Conservation (phyloP, 2,888 invertebrate genomes). For the Prosopocoilus inquinatus region DNA sequence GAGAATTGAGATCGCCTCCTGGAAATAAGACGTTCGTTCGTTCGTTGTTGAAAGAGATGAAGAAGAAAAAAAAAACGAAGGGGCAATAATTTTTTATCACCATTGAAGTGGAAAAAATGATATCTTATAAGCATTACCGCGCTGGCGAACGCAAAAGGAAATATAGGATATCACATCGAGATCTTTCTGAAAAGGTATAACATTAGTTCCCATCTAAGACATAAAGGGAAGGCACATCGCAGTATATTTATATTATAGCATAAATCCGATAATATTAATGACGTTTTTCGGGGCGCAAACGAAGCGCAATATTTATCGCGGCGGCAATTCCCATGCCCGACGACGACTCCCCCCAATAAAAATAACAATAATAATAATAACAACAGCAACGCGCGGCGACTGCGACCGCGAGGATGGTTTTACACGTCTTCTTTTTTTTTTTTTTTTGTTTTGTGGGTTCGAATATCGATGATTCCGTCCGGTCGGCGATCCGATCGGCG, state of each 20-base stretch:
- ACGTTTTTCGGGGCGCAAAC: background rate
- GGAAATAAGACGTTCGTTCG: too few relatives aligned
- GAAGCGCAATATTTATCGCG: too few relatives aligned
- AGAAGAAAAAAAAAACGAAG: background rate
- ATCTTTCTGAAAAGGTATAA: constrained; percentile 25
- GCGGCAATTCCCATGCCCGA: too few relatives aligned
- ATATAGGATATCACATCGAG: constrained; percentile 28
- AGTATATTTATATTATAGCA: constrained; percentile 40
- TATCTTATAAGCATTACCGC: background rate
- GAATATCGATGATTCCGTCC: background rate
- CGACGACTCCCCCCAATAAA: too few relatives aligned
- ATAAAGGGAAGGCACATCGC: constrained; percentile 33
- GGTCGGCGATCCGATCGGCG: background rate
- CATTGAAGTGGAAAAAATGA: constrained; percentile 2
- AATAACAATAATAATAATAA: too few relatives aligned
- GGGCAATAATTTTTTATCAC: constrained; percentile 4
- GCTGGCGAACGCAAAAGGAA: constrained; percentile 11
- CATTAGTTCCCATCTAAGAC: constrained; percentile 33
- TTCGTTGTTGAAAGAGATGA: too few relatives aligned
- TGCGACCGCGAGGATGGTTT: too few relatives aligned
- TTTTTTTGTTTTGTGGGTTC: background rate
- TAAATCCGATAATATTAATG: constrained; percentile 42
- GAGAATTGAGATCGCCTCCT: too few relatives aligned
- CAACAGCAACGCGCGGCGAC: too few relatives aligned
- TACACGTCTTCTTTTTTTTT: background rate